These are phyloP conservation scores for Lates japonicus DNA, from an alignment of 2,797 vertebrate genomes.

Conservation along the genomic window DNA sequence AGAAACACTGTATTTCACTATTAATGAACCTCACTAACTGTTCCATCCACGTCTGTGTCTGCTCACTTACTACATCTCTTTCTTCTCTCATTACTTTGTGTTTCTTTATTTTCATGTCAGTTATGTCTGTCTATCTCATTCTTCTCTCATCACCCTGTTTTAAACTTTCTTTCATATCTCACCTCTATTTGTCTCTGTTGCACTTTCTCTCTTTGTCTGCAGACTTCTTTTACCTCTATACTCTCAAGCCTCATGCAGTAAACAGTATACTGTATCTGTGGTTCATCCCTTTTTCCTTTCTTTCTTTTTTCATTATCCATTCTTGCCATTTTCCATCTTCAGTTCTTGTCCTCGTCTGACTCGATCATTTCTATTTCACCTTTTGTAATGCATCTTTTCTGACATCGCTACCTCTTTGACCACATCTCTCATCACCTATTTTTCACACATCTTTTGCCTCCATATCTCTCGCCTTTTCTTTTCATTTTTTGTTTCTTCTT, in stretches of 20 bases:
- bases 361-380: neutral
- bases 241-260: slow-evolving; percentile 6
- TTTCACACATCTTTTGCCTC: neutral
- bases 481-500: no score
- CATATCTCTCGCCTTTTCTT: neutral
- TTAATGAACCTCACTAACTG: slow-evolving; percentile 53
- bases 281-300: neutral
- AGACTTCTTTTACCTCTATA: neutral
- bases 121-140: neutral
- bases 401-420: neutral
- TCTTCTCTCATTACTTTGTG: neutral
- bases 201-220: no score
- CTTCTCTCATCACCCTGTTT: neutral
- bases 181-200: neutral
- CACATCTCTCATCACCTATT: neutral
- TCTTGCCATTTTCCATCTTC: neutral
- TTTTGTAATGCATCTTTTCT: no score
- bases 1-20: slow-evolving; percentile 38
- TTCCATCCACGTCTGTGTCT: neutral
- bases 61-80: neutral
- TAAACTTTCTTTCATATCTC: neutral
- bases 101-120: slow-evolving; percentile 5
- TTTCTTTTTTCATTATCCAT: slow-evolving; percentile 15
- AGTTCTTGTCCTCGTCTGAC: slow-evolving; percentile 3
- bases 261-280: neutral